Evolutionary conservation across 2,113 vertebrate genomes (phyloP).

Genomic region (Phodopus roborovskii): DNA sequence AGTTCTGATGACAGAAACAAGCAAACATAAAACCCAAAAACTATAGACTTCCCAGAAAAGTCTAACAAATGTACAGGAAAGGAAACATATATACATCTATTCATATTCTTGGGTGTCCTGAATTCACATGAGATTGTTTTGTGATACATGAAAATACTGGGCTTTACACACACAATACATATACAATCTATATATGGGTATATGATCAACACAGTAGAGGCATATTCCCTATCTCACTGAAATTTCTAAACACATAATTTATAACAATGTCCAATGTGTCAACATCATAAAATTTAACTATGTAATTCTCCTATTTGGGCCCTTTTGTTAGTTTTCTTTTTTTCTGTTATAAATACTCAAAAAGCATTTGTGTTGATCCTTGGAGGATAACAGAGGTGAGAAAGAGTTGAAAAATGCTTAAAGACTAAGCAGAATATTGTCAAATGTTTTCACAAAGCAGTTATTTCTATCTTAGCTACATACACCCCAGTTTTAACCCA

Average conservation of each 20-base stretch:
- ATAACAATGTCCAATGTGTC: not conserved
- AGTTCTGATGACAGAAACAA: constrained; percentile 2
- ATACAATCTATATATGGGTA: not conserved
- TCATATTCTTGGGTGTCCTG: not conserved
- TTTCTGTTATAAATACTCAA: constrained; percentile 38
- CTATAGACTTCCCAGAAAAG: not conserved
- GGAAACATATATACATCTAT: not conserved
- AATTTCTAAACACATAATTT: constrained; percentile 31
- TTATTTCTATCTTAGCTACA: constrained; percentile 1
- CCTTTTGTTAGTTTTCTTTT: constrained; percentile 40
- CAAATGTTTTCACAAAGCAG: constrained; percentile 12
- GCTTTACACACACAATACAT: not conserved
- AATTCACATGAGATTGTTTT: not conserved
- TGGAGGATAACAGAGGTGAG: constrained; percentile 14
- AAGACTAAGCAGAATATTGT: not conserved
- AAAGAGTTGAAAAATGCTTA: constrained; percentile 32
- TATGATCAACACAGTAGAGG: not conserved
- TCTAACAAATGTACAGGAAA: not conserved
- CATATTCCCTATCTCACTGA: not conserved
- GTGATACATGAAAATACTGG: not conserved
- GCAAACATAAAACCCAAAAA: not conserved
- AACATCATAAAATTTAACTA: constrained; percentile 12
- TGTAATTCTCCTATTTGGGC: not conserved
- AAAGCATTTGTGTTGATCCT: not conserved
- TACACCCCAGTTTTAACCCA: not conserved